These are phyloP conservation scores for Venturia canescens DNA, from an alignment of 1,140 invertebrate genomes.

Conservation along the genomic window DNA sequence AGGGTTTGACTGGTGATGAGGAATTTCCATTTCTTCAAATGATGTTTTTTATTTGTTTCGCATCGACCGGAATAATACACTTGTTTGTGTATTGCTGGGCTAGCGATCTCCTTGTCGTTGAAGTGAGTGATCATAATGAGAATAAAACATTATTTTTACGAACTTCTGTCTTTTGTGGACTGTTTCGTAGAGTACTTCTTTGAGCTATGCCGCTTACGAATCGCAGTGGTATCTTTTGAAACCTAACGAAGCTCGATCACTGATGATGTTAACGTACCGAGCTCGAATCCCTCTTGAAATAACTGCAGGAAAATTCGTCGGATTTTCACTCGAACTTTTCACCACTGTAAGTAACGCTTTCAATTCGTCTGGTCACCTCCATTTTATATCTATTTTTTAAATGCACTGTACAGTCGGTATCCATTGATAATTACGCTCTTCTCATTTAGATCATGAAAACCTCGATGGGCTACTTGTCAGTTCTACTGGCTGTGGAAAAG, in stretches of 20 bases:
- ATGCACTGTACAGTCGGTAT: no score
- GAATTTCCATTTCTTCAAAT: slow-evolving; percentile 40
- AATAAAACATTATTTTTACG: not conserved
- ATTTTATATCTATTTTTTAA: no score
- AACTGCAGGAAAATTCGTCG: slow-evolving; percentile 61
- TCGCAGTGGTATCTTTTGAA: slow-evolving; percentile 60
- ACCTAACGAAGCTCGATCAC: slow-evolving; percentile 39
- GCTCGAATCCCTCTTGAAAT: slow-evolving; percentile 56
- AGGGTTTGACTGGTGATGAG: not conserved
- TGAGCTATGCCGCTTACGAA: slow-evolving; percentile 58
- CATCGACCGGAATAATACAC: slow-evolving; percentile 50
- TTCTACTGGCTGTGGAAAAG: slow-evolving; percentile 44
- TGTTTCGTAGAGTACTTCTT: slow-evolving; percentile 57
- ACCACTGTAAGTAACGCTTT: slow-evolving; percentile 44
- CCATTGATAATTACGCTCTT: no score
- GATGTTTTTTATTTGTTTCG: slow-evolving; percentile 46
- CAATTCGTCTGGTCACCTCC: no score
- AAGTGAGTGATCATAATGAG: slow-evolving; percentile 52
- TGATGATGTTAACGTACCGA: slow-evolving; percentile 42
- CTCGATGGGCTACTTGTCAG: slow-evolving; percentile 48
- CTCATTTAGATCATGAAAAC: slow-evolving; percentile 53
- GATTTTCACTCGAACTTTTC: slow-evolving; percentile 43
- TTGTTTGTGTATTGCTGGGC: slow-evolving; percentile 60
- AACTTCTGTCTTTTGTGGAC: not conserved
- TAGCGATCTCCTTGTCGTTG: slow-evolving; percentile 48